Conservation (phyloP, 2,113 vertebrate genomes). For the Chaetorhynchus papuensis region DNA sequence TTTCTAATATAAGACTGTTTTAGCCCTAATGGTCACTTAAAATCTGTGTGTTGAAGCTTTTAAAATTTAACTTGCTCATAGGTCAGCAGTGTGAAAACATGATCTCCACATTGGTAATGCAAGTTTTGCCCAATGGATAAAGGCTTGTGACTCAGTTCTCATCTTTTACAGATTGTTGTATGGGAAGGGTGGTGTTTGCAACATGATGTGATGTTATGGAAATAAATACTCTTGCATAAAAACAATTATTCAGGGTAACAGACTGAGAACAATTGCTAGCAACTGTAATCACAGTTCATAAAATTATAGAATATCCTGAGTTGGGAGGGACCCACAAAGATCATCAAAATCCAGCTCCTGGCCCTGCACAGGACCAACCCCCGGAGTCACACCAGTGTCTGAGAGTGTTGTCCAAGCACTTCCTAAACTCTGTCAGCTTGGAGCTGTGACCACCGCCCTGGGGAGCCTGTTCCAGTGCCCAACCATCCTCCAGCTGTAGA, state of each 20-base stretch:
- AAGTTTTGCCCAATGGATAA: background rate
- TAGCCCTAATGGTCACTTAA: background rate
- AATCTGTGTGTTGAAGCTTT: background rate
- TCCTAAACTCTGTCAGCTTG: background rate
- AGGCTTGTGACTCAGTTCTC: background rate
- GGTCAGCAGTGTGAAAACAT: background rate
- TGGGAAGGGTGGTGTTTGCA: background rate
- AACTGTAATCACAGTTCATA: background rate
- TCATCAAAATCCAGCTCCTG: background rate
- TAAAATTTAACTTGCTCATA: background rate
- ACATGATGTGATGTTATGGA: background rate
- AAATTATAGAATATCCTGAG: background rate
- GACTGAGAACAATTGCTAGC: background rate
- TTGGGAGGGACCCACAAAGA: background rate
- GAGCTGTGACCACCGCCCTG: background rate
- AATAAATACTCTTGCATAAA: background rate
- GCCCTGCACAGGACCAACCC: background rate
- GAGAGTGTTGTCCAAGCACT: fast-evolving
- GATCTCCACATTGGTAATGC: background rate
- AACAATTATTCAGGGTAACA: background rate
- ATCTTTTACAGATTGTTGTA: background rate
- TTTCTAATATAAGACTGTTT: background rate
- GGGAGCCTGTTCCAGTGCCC: background rate
- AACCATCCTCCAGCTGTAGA: fast-evolving
- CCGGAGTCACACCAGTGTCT: background rate